Evolutionary conservation across 2,888 invertebrate genomes (phyloP).

Genomic region (Agonopterix subpropinquella): DNA sequence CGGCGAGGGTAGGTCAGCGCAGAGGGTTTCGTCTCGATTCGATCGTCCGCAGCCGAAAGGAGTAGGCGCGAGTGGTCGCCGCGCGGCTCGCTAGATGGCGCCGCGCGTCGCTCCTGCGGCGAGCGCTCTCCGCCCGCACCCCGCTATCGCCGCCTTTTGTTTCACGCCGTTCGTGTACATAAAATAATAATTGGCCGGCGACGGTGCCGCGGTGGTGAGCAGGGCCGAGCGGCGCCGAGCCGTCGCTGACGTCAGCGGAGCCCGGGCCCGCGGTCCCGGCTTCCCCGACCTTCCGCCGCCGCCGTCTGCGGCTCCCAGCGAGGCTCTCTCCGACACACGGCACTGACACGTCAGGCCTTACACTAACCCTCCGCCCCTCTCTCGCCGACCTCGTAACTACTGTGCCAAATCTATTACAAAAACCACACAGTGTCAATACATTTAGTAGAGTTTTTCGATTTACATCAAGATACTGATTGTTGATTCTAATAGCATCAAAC

Average conservation of each 20-base stretch:
- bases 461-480: too few relatives aligned
- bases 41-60: constrained; percentile 70
- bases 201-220: constrained; percentile 64
- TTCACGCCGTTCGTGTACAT: constrained; percentile 65
- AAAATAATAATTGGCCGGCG: constrained; percentile 69
- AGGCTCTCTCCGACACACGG: constrained; percentile 43
- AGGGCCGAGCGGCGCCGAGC: constrained; percentile 62
- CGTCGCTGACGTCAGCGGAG: constrained; percentile 72
- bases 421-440: constrained; percentile 7
- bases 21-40: constrained; percentile 61
- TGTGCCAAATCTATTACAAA: constrained; percentile 49
- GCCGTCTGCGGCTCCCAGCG: constrained; percentile 50
- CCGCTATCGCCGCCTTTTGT: constrained; percentile 63
- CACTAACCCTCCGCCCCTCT: constrained; percentile 54
- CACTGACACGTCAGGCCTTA: constrained; percentile 56
- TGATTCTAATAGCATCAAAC: background rate
- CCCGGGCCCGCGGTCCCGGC: constrained; percentile 47
- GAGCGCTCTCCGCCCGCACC: constrained; percentile 66
- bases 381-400: constrained; percentile 25
- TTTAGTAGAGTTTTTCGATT: constrained; percentile 5
- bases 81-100: constrained; percentile 71
- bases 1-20: constrained; percentile 51
- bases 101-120: constrained; percentile 72
- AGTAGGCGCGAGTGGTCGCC: constrained; percentile 66
- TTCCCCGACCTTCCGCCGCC: constrained; percentile 67